Conservation (phyloP, 2,888 invertebrate species). For the Gari tellinella region DNA sequence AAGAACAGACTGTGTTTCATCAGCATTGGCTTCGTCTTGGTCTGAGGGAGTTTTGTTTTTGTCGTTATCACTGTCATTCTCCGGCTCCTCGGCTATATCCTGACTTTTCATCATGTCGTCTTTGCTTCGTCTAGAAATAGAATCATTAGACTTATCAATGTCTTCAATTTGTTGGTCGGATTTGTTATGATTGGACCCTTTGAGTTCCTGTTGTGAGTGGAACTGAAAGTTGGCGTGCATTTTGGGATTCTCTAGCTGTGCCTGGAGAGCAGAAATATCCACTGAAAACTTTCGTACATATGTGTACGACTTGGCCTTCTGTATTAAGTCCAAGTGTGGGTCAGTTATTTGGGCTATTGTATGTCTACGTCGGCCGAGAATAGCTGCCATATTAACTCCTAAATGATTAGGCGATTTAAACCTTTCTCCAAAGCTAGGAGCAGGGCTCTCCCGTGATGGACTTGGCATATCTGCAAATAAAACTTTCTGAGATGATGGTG, state of each 20-base stretch:
- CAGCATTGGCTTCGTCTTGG: background rate
- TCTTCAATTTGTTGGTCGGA: constrained; percentile 10
- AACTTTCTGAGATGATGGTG: constrained; percentile 59
- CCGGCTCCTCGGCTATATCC: constrained; percentile 51
- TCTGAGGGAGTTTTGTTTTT: constrained; percentile 19
- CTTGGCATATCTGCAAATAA: constrained; percentile 55
- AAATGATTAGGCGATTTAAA: constrained; percentile 62
- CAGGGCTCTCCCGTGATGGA: constrained; percentile 33
- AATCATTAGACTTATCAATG: constrained; percentile 46
- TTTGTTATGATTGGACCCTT: constrained; percentile 33
- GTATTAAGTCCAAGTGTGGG: constrained; percentile 63
- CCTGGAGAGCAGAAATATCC: constrained; percentile 82
- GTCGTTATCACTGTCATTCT: constrained; percentile 41
- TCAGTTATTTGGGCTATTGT: constrained; percentile 79
- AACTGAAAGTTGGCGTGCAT: constrained; percentile 73
- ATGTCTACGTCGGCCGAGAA: constrained; percentile 75
- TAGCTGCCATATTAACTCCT: constrained; percentile 77
- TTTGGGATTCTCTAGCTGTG: constrained; percentile 83
- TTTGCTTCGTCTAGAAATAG: constrained; percentile 38
- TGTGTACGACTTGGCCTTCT: constrained; percentile 78
- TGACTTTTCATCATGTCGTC: constrained; percentile 56
- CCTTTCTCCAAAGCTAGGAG: constrained; percentile 46
- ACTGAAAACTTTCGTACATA: constrained; percentile 83
- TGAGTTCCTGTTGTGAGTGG: constrained; percentile 71
- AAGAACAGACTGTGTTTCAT: constrained; percentile 23